Percentiles rank a stretch among this genome's conserved stretches.
These are phyloP conservation scores for Melanotaenia duboulayi DNA, from an alignment of 2,113 vertebrate species.

Conservation along the genomic window DNA sequence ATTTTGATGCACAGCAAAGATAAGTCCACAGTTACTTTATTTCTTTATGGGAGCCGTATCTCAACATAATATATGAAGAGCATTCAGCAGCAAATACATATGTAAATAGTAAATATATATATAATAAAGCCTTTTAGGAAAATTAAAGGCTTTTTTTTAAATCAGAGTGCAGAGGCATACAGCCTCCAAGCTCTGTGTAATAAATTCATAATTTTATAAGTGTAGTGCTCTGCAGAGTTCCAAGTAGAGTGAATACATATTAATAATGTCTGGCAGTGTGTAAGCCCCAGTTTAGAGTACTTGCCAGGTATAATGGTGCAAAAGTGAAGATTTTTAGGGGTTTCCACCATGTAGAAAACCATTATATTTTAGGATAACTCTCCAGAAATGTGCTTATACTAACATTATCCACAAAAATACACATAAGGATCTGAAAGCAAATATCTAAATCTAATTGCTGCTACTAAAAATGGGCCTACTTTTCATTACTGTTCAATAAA, in stretches of 20 bases:
- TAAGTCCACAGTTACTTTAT: conserved; percentile 6
- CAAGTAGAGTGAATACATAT: conserved; percentile 27
- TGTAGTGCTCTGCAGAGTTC: conserved; percentile 50
- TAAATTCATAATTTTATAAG: conserved; percentile 53
- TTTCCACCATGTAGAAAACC: not conserved
- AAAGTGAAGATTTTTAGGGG: conserved; percentile 12
- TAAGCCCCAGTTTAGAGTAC: conserved; percentile 10
- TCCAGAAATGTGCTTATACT: not conserved
- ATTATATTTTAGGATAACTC: not conserved
- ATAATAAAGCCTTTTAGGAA: too few relatives aligned
- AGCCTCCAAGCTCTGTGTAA: too few relatives aligned
- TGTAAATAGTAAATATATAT: too few relatives aligned
- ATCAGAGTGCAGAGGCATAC: too few relatives aligned
- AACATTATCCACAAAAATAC: not conserved
- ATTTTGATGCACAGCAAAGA: conserved; percentile 4
- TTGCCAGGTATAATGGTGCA: conserved; percentile 6
- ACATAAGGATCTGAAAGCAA: not conserved
- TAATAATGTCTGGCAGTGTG: conserved; percentile 14
- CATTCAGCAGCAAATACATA: not conserved
- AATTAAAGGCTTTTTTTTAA: too few relatives aligned
- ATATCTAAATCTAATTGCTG: not conserved
- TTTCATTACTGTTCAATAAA: not conserved
- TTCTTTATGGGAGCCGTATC: conserved; percentile 2
- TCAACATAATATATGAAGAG: not conserved
- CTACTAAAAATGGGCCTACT: not conserved